These are phyloP conservation scores for Scomberomorus guttatus DNA, from an alignment of 2,797 vertebrate genomes.

Conservation along the genomic window DNA sequence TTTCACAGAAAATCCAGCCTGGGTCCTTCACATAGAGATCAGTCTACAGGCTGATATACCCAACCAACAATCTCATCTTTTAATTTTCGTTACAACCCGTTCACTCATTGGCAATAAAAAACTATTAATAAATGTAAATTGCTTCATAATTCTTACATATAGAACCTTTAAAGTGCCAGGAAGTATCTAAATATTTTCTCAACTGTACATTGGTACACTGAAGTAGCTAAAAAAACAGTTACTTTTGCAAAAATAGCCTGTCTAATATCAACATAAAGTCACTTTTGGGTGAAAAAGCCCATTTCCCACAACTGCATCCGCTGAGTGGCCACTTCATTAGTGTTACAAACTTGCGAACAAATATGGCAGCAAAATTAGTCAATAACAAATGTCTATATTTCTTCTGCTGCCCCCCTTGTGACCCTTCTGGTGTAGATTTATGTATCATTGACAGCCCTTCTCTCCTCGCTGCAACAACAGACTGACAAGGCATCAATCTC, in stretches of 20 bases:
- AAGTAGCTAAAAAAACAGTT: background rate
- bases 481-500: constrained; percentile 75
- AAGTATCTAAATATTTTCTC: background rate
- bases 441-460: constrained; percentile 59
- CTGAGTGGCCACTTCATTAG: constrained; percentile 36
- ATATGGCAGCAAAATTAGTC: constrained; percentile 46
- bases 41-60: no score
- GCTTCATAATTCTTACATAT: no score
- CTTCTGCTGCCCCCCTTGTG: constrained; percentile 39
- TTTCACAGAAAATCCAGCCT: no score
- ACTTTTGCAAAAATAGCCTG: background rate
- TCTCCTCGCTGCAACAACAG: constrained; percentile 60
- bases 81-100: no score
- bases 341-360: constrained; percentile 44
- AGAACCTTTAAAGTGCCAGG: no score
- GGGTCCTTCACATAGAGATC: no score
- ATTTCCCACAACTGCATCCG: constrained; percentile 4
- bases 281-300: background rate
- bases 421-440: constrained; percentile 58
- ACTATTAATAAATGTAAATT: no score
- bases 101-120: no score
- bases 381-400: constrained; percentile 43
- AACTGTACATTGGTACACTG: background rate
- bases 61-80: no score
- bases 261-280: constrained; percentile 6